phyloP scores from a whole-genome alignment of 2,113 vertebrate genomes.

The Prinia subflava region DNA sequence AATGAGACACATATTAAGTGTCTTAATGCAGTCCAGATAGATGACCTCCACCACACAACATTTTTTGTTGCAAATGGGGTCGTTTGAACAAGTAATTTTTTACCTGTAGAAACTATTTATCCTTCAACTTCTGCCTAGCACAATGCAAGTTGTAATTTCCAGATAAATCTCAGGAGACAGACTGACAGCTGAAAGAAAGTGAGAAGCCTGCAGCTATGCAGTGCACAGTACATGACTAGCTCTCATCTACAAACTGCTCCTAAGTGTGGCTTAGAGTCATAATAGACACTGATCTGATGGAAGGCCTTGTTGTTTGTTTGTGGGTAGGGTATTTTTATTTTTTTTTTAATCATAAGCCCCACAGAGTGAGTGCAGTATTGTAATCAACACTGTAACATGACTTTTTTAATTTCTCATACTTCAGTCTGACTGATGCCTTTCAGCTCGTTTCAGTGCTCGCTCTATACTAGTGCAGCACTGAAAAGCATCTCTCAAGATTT shows the following conservation, averaged over 20 bases:
- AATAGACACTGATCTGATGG: neutral
- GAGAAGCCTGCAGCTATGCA: neutral
- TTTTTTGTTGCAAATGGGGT: neutral
- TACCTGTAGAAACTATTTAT: neutral
- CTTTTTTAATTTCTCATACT: neutral
- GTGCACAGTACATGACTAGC: neutral
- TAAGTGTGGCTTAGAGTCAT: neutral
- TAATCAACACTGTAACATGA: neutral
- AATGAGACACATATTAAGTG: neutral
- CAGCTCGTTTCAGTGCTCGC: neutral
- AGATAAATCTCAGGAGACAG: neutral
- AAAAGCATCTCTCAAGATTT: neutral
- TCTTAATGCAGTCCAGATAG: neutral
- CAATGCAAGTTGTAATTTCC: neutral
- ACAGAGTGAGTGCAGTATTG: neutral
- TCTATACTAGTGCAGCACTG: neutral
- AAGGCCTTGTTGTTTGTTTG: neutral
- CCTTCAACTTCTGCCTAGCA: neutral
- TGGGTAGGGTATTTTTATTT: neutral
- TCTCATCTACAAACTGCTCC: neutral
- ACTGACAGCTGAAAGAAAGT: neutral
- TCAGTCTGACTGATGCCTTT: neutral
- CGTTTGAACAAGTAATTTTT: neutral
- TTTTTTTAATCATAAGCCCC: neutral
- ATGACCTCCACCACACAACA: neutral